Base-by-base conservation (phyloP, 1,140 invertebrate genomes). In the Thaumetopoea pityocampa region DNA sequence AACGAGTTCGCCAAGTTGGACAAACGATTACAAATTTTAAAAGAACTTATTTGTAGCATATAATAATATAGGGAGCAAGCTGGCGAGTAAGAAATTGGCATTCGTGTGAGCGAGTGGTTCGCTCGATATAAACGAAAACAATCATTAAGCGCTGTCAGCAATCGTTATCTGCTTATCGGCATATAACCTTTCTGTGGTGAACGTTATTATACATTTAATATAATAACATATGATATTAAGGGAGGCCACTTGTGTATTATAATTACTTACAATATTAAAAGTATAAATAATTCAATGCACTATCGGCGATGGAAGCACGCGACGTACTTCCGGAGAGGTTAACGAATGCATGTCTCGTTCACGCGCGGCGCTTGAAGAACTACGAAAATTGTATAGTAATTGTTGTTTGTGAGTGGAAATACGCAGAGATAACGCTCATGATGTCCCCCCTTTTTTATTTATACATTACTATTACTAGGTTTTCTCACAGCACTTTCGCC, bases 231-330 rank as follows among this genome's bases (percentile, higher is more conserved):
- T 71, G 61, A 77, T 73, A 73, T 73, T 73, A 55, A 79, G 73
- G 57, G 64, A 64, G 55, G 46, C 35, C 35, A 46, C 45, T 56
- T 61, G 42, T 67, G 63, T 69, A 76, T 74, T 65, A 77, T 80
- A 78, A 82, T 82, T 78, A n/a, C n/a, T n/a, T n/a, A 80, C 63
- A 77, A 74, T 77, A 74, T 77, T 72, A 76, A 76, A 76, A 67
- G 61, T 68, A 82, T 78, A 82, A 82, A 82, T 82, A 82, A 82
- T 82, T 82, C 74, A 80, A 69, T 67, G 63, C 63, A 53, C 66
- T 64, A 76, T 77, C 66, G 64, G 54, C 58, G 55, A 36, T 58
- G 34, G 55, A 66, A 55, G 67, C 78, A 80, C 78, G 78, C 78
- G 69, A 82, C 62, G 59, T 16, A 74, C 76, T 80, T 82, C 76